Evolutionary conservation across 2,888 invertebrate species (phyloP).

Genomic region (Phortica magna): DNA sequence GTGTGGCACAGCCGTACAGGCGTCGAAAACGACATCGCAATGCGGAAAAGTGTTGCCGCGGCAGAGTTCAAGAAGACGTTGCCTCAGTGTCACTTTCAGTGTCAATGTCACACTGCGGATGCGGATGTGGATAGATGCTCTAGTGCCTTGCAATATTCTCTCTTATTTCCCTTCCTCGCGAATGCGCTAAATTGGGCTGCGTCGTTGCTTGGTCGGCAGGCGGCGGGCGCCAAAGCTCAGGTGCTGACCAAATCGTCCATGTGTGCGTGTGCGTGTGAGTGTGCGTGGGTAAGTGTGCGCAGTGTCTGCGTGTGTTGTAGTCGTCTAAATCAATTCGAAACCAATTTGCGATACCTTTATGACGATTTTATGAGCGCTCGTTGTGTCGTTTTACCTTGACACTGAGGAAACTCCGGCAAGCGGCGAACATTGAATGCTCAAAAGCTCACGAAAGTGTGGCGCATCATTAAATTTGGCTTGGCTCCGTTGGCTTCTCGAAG

Average conservation of each 20-base stretch:
- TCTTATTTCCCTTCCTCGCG: too few relatives aligned
- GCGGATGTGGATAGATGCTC: too few relatives aligned
- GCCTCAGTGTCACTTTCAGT: too few relatives aligned
- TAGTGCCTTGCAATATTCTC: too few relatives aligned
- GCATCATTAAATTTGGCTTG: slow-evolving; percentile 35
- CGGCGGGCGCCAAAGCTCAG: background rate
- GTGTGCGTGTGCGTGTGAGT: background rate
- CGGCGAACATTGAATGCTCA: background rate
- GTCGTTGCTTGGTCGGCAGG: background rate
- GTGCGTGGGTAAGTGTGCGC: background rate
- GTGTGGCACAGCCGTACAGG: too few relatives aligned
- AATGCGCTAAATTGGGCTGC: too few relatives aligned
- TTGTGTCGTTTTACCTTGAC: slow-evolving; percentile 66
- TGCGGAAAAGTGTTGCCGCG: too few relatives aligned
- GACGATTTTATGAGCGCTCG: slow-evolving; percentile 59
- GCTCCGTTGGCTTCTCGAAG: slow-evolving; percentile 43
- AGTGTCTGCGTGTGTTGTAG: slow-evolving; percentile 21
- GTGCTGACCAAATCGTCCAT: background rate
- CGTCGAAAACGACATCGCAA: too few relatives aligned
- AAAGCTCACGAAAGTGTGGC: slow-evolving; percentile 3
- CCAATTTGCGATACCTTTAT: slow-evolving; percentile 70
- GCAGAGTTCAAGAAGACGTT: too few relatives aligned
- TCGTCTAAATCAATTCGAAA: slow-evolving; percentile 62
- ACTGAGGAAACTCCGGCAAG: slow-evolving; percentile 50
- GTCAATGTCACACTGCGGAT: too few relatives aligned